These are phyloP conservation scores for Stegana nigrithorax DNA, from an alignment of 2,888 invertebrate genomes.

Conservation along the genomic window DNA sequence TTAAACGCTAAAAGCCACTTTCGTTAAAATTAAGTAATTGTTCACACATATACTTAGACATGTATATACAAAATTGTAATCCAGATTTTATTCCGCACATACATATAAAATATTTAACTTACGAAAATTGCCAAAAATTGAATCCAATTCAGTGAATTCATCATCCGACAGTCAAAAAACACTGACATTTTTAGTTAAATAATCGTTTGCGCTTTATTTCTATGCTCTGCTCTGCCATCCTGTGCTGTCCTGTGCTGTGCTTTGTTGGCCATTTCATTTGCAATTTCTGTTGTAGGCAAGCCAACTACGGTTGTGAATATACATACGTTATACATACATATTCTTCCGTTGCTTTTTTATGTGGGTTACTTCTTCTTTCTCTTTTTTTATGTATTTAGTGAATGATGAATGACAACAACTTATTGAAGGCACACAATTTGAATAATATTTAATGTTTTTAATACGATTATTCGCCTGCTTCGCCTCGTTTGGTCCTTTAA, in stretches of 20 bases:
- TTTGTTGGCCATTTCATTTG: not conserved
- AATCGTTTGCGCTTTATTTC: not conserved
- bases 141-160: conserved; percentile 29
- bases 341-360: too few relatives aligned
- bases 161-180: conserved; percentile 13
- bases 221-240: not conserved
- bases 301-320: too few relatives aligned
- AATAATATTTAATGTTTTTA: conserved; percentile 28
- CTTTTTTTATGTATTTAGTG: not conserved
- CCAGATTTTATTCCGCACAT: too few relatives aligned
- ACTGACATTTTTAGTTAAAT: not conserved
- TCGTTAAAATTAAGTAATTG: too few relatives aligned
- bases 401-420: conserved; percentile 21
- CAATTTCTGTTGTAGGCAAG: too few relatives aligned
- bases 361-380: not conserved
- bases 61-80: too few relatives aligned
- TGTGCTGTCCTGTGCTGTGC: not conserved
- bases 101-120: conserved; percentile 12
- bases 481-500: not conserved
- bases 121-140: conserved; percentile 26
- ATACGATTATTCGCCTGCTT: too few relatives aligned
- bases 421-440: conserved; percentile 21
- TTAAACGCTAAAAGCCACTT: too few relatives aligned
- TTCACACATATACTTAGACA: too few relatives aligned
- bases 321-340: too few relatives aligned